phyloP scores from a whole-genome alignment of 1,140 invertebrate genomes.

The Myzus persicae region DNA sequence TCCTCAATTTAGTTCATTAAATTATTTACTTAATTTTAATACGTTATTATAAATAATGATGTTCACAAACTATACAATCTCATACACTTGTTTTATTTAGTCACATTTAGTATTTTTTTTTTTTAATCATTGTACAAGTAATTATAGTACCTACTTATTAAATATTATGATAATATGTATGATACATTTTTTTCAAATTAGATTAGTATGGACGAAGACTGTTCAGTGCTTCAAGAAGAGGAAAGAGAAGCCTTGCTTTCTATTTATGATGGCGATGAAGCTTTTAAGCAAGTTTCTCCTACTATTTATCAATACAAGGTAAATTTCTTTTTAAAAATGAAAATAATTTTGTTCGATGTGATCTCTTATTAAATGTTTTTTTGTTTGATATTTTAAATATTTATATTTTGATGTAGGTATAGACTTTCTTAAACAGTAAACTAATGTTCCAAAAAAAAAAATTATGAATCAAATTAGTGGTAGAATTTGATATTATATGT shows the following conservation, averaged over 20 bases:
- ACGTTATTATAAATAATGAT: background rate
- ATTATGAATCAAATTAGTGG: background rate
- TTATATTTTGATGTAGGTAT: background rate
- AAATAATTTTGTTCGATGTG: background rate
- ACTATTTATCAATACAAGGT: constrained; percentile 92
- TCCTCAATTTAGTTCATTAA: background rate
- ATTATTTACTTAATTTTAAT: background rate
- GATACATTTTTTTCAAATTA: background rate
- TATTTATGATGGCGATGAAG: constrained; percentile 92
- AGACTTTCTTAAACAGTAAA: background rate
- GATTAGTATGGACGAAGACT: constrained; percentile 30
- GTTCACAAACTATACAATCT: background rate
- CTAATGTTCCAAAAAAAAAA: background rate
- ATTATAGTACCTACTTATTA: background rate
- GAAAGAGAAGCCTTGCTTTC: constrained; percentile 90
- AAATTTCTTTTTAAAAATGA: constrained; percentile 59
- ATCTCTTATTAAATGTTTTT: background rate
- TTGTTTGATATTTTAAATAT: background rate
- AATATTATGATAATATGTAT: background rate
- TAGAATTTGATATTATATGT: background rate
- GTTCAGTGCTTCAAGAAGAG: constrained; percentile 78
- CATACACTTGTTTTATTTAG: background rate
- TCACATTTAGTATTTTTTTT: background rate
- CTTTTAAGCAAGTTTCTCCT: constrained; percentile 81
- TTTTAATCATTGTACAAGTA: background rate